phyloP scores from a whole-genome alignment of 53 echinoderm and acorn worm genomes.

The Antedon mediterranea region DNA sequence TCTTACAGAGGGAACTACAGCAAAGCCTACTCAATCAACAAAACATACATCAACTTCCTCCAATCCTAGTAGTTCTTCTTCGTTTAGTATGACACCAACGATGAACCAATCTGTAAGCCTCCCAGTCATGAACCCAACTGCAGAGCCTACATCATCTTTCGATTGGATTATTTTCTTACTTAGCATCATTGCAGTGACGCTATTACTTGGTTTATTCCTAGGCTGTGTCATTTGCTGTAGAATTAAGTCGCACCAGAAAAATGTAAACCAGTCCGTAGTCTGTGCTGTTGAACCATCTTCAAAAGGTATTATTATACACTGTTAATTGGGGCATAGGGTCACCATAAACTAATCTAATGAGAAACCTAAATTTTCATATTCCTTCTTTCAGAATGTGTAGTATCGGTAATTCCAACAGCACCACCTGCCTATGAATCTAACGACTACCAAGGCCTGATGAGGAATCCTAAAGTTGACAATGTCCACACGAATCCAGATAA shows the following conservation, averaged over 20 bases:
- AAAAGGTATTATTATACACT: background rate
- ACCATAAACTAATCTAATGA: no score
- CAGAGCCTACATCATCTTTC: no score
- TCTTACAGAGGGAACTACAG: background rate
- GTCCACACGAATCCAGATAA: background rate
- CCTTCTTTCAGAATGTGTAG: background rate
- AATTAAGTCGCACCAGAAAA: background rate
- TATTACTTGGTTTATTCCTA: background rate
- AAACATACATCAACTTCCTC: background rate
- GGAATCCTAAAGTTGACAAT: background rate
- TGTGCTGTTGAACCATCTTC: background rate
- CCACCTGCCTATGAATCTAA: background rate
- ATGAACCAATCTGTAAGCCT: no score
- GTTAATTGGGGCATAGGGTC: no score
- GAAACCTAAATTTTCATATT: no score
- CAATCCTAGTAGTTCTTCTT: no score
- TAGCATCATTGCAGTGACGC: background rate
- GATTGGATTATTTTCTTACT: background rate
- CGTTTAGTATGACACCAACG: no score
- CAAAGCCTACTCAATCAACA: background rate
- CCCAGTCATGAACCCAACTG: no score
- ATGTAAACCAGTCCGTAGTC: background rate
- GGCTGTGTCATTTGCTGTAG: background rate
- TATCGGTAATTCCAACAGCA: background rate
- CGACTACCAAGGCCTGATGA: no score